A percentile compares a stretch with the other conserved stretches of the same genome.
Conservation (phyloP, 2,888 invertebrate genomes). For the Lepidochrysops patricia region DNA sequence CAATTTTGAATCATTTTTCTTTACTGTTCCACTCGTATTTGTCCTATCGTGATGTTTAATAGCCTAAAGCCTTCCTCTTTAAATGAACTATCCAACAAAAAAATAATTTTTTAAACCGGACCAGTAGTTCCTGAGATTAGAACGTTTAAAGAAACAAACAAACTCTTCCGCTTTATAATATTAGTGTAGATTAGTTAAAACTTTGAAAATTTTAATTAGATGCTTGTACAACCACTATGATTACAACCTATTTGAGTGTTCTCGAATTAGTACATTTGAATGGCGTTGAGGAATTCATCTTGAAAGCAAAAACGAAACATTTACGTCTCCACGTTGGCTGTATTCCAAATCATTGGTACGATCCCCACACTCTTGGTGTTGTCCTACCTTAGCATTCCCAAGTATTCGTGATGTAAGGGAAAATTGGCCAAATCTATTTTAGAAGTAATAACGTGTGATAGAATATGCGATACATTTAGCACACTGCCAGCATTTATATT, state of each 20-base stretch:
- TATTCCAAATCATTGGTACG: conserved; percentile 39
- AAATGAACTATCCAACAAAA: too few species aligned
- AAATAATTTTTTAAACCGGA: too few species aligned
- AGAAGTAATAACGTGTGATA: conserved; percentile 22
- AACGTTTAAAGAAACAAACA: too few species aligned
- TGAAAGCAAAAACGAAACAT: conserved; percentile 39
- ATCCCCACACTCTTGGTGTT: conserved; percentile 33
- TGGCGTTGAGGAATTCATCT: conserved; percentile 47
- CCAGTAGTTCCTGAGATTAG: too few species aligned
- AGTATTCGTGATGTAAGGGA: conserved; percentile 36
- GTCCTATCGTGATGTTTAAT: too few species aligned
- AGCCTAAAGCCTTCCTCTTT: too few species aligned
- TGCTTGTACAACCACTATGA: too few species aligned
- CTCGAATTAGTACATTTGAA: conserved; percentile 19
- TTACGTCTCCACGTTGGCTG: conserved; percentile 36
- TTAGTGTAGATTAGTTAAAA: too few species aligned
- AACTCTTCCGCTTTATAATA: too few species aligned
- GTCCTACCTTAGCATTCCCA: conserved; percentile 27
- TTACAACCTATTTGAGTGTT: conserved; percentile 10
- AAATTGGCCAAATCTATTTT: conserved; percentile 36
- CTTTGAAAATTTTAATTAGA: too few species aligned
- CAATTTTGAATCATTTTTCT: too few species aligned
- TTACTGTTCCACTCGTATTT: too few species aligned
- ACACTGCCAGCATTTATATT: not conserved
- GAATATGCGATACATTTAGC: conserved; percentile 18